These are phyloP conservation scores for Campylomormyrus numenius DNA, from an alignment of 2,113 vertebrate species.

Conservation along the genomic window DNA sequence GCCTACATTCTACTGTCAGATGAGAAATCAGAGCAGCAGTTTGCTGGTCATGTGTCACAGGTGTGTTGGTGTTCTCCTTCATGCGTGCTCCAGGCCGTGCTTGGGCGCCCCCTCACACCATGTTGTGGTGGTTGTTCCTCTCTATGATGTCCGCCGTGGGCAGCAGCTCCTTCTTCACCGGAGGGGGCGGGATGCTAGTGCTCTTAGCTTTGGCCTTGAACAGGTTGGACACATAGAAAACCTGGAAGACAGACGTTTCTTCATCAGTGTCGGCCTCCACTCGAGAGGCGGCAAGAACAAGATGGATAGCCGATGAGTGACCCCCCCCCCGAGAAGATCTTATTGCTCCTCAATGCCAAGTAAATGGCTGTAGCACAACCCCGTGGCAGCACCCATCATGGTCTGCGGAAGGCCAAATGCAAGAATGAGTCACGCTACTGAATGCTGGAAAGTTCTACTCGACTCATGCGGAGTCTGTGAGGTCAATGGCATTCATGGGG, in stretches of 20 bases:
- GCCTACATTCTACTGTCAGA: slow-evolving; percentile 99
- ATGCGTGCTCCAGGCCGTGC: neutral
- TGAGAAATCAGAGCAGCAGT: slow-evolving; percentile 81
- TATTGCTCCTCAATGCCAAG: neutral
- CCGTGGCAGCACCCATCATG: neutral
- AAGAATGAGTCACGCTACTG: neutral
- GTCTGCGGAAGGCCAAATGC: neutral
- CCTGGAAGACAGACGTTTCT: slow-evolving; percentile 54
- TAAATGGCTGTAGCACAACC: neutral
- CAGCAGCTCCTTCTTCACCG: slow-evolving; percentile 89
- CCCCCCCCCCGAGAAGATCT: neutral
- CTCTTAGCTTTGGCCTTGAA: slow-evolving; percentile 77
- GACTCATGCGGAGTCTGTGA: slow-evolving; percentile 19
- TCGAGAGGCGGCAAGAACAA: too few relatives aligned
- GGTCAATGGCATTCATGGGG: slow-evolving; percentile 20
- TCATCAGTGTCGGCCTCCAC: neutral
- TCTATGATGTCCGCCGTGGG: slow-evolving; percentile 92
- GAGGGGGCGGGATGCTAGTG: slow-evolving; percentile 66
- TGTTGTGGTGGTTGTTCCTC: slow-evolving; percentile 94
- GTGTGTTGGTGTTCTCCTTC: slow-evolving; percentile 10
- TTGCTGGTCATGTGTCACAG: slow-evolving; percentile 71
- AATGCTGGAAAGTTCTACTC: neutral
- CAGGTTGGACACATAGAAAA: slow-evolving; percentile 91
- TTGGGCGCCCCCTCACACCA: slow-evolving; percentile 57
- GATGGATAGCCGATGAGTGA: too few relatives aligned